Percentiles rank a stretch among this genome's conserved stretches.
These are phyloP conservation scores for Neuroterus valhalla DNA, from an alignment of 1,140 invertebrate species.

Conservation along the genomic window DNA sequence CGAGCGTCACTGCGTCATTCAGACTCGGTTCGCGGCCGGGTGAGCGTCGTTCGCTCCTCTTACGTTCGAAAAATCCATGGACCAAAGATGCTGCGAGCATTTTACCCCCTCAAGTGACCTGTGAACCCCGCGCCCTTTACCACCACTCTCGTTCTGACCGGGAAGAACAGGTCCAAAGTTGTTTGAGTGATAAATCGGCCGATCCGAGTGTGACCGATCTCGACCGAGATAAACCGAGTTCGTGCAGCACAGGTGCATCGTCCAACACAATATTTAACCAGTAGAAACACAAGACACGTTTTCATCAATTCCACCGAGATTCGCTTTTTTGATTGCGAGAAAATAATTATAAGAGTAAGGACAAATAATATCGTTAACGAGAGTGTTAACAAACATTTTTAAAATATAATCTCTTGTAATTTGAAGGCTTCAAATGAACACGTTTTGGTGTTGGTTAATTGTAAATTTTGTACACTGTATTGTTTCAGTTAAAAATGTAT, in stretches of 20 bases:
- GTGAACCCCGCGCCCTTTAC: conserved; percentile 21
- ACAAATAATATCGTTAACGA: too few species aligned
- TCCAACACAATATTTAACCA: background rate
- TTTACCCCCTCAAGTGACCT: conserved; percentile 31
- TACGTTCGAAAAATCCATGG: conserved; percentile 6
- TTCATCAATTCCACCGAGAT: background rate
- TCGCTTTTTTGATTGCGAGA: too few species aligned
- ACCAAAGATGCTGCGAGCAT: conserved; percentile 26
- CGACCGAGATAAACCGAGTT: conserved; percentile 21
- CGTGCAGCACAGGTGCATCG: conserved; percentile 15
- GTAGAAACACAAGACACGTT: background rate
- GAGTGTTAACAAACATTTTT: too few species aligned
- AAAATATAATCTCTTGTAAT: too few species aligned
- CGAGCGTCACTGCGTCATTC: conserved; percentile 50
- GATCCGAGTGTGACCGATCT: conserved; percentile 12
- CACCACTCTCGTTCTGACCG: background rate
- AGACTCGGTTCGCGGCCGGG: conserved; percentile 39
- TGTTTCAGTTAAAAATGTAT: too few species aligned
- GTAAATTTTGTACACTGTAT: too few species aligned
- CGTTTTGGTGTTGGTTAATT: too few species aligned
- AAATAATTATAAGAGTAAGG: too few species aligned
- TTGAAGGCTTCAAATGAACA: too few species aligned
- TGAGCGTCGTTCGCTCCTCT: conserved; percentile 24
- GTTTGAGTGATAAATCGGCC: conserved; percentile 9
- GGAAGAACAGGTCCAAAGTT: background rate